phyloP scores from a whole-genome alignment of 1,140 invertebrate genomes.

The Nebria ingens region DNA sequence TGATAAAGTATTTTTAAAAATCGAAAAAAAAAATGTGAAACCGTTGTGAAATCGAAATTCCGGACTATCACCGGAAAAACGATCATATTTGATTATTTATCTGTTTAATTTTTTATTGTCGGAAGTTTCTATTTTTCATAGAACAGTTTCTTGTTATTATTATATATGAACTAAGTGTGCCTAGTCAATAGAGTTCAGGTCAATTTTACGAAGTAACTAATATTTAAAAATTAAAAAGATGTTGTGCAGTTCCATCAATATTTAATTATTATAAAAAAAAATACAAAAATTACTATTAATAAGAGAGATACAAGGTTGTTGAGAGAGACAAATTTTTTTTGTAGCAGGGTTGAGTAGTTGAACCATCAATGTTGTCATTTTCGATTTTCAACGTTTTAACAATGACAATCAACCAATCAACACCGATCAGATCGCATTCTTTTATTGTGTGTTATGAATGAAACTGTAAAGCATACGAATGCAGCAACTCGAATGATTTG shows the following conservation, averaged over 20 bases:
- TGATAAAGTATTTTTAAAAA: slow-evolving; percentile 33
- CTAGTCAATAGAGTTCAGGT: slow-evolving; percentile 37
- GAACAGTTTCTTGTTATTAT: slow-evolving; percentile 37
- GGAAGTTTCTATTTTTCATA: slow-evolving; percentile 38
- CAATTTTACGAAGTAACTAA: slow-evolving; percentile 32
- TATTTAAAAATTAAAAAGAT: slow-evolving; percentile 20
- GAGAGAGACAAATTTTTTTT: too few species aligned
- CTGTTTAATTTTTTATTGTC: slow-evolving; percentile 33
- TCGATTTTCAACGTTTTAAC: too few species aligned
- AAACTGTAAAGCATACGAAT: neutral
- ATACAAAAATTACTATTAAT: slow-evolving; percentile 1
- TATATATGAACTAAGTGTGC: slow-evolving; percentile 36
- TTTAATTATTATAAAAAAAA: slow-evolving; percentile 13
- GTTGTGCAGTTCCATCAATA: slow-evolving; percentile 28
- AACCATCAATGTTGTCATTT: too few species aligned
- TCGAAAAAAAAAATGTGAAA: slow-evolving; percentile 28
- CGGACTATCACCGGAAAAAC: slow-evolving; percentile 15
- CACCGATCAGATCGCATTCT: too few species aligned
- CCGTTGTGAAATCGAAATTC: slow-evolving; percentile 25
- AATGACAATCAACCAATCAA: too few species aligned
- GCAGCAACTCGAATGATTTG: slow-evolving; percentile 1
- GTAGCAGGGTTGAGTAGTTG: neutral
- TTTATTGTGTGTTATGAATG: too few species aligned
- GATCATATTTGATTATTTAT: slow-evolving; percentile 27
- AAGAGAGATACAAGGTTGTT: slow-evolving; percentile 10